These are phyloP conservation scores for Athalia cordata DNA, from an alignment of 2,888 invertebrate species.

Conservation along the genomic window DNA sequence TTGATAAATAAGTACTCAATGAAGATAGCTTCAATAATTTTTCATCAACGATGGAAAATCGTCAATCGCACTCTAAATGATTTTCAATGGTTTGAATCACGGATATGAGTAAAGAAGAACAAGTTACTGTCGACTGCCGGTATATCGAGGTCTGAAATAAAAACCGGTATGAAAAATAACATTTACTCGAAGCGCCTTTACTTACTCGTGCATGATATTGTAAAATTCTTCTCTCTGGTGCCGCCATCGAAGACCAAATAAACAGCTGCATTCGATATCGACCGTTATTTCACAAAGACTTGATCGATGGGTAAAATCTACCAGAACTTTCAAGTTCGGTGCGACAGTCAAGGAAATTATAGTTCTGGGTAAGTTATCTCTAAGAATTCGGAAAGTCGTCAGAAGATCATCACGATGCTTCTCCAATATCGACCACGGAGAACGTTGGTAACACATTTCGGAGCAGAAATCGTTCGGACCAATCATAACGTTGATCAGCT, in stretches of 20 bases:
- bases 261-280: constrained; percentile 77
- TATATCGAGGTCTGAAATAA: not conserved
- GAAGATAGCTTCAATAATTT: not conserved
- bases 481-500: constrained; percentile 78
- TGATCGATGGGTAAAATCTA: constrained; percentile 67
- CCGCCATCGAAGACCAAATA: constrained; percentile 72
- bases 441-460: constrained; percentile 75
- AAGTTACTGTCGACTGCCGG: not conserved
- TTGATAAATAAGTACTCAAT: constrained; percentile 8
- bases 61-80: not conserved
- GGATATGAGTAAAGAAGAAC: too few species aligned
- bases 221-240: constrained; percentile 67
- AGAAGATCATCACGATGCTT: constrained; percentile 75
- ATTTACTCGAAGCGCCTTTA: not conserved
- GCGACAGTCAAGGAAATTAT: constrained; percentile 77
- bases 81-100: not conserved
- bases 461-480: constrained; percentile 80
- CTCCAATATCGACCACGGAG: constrained; percentile 71
- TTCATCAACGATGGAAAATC: not conserved
- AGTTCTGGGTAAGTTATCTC: constrained; percentile 78
- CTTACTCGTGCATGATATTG: constrained; percentile 72
- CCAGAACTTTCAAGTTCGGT: constrained; percentile 73
- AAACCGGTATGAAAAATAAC: not conserved
- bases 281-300: constrained; percentile 72
- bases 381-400: constrained; percentile 74